A percentile compares a stretch with the other conserved stretches of the same genome.
Evolutionary conservation across 2,797 vertebrate genomes (phyloP).

Genomic region (Acanthurus tractus): DNA sequence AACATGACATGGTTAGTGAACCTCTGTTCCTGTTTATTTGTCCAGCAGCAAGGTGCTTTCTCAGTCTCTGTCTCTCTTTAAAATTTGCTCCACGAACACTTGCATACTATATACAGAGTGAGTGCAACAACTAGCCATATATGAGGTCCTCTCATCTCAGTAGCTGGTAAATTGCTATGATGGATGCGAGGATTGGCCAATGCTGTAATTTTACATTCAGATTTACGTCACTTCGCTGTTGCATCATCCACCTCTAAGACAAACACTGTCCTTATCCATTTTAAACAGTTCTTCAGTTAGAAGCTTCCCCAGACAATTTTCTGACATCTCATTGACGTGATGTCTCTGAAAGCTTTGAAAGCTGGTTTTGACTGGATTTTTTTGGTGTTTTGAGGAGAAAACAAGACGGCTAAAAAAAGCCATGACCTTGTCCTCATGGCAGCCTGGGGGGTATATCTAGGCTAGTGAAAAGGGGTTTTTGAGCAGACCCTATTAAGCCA

Average conservation of each 20-base stretch:
- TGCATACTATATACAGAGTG: no score
- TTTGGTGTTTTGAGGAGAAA: background rate
- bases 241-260: conserved; percentile 10
- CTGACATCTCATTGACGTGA: background rate
- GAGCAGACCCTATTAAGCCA: background rate
- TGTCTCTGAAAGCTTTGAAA: conserved; percentile 21
- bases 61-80: background rate
- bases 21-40: conserved; percentile 4
- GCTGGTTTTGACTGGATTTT: background rate
- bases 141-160: background rate
- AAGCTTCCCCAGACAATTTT: background rate
- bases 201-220: conserved; percentile 24
- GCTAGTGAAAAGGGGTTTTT: background rate
- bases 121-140: background rate
- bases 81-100: background rate
- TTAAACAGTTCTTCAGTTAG: conserved; percentile 6
- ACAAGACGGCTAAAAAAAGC: background rate
- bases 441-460: background rate
- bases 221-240: conserved; percentile 17
- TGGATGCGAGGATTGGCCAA: background rate
- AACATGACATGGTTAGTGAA: background rate
- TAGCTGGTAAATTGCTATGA: background rate
- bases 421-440: background rate
- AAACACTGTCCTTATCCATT: conserved; percentile 1
- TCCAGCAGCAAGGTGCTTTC: background rate